Percentiles rank a stretch among this genome's conserved stretches.
Conservation (phyloP, 2,888 invertebrate species). For the Lydus trimaculatus region DNA sequence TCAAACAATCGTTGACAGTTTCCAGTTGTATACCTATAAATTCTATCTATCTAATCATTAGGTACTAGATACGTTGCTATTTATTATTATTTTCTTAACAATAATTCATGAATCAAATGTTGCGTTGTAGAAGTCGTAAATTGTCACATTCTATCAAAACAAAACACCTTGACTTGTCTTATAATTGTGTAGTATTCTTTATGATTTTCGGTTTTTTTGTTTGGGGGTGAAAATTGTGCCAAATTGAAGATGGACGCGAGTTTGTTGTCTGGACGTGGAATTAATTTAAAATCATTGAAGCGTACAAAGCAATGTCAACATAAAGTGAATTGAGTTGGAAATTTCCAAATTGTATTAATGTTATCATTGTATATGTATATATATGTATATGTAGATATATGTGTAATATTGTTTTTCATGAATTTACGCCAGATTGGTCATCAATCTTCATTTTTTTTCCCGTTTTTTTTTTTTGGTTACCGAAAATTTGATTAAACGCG, state of each 20-base stretch:
- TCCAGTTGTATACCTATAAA: background rate
- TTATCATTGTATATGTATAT: background rate
- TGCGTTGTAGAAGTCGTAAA: background rate
- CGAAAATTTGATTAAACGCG: conserved; percentile 15
- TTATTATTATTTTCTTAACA: background rate
- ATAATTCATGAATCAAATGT: background rate
- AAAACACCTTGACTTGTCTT: background rate
- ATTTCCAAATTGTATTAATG: background rate
- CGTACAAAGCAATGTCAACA: background rate
- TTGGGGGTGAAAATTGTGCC: conserved; percentile 4
- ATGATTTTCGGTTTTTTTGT: background rate
- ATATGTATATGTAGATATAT: too few relatives aligned
- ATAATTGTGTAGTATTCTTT: too few relatives aligned
- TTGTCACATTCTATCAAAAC: background rate
- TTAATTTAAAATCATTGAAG: conserved; percentile 6
- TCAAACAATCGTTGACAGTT: background rate
- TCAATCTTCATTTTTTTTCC: conserved; percentile 1
- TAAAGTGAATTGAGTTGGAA: conserved; percentile 1
- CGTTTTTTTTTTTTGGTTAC: background rate
- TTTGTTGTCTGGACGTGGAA: conserved; percentile 3
- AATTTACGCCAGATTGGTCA: background rate
- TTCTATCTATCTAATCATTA: background rate
- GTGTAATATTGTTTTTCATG: background rate
- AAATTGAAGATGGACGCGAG: conserved; percentile 5
- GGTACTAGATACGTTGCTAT: background rate